Evolutionary conservation across 1,140 invertebrate genomes (phyloP).

Genomic region (Drosophila malerkotliana): DNA sequence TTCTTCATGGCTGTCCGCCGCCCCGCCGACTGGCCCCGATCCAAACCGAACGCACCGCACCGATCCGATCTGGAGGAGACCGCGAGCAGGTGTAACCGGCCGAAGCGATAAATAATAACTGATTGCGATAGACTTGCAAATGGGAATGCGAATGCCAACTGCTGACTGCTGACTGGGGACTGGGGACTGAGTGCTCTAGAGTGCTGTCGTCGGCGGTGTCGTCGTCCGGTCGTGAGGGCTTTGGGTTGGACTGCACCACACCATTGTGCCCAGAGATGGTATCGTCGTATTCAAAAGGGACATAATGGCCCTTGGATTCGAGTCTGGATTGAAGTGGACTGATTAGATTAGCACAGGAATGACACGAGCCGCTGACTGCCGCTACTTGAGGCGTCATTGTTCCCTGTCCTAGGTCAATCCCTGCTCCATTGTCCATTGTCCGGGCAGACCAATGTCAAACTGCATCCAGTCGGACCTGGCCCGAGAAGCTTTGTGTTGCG

Average conservation of each 20-base stretch:
- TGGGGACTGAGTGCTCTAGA: constrained; percentile 1
- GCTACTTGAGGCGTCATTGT: constrained; percentile 17
- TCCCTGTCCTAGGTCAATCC: constrained; percentile 7
- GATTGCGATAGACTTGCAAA: constrained; percentile 65
- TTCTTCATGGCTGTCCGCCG: constrained; percentile 60
- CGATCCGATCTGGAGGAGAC: constrained; percentile 8
- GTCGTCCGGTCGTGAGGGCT: constrained; percentile 54
- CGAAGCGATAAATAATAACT: constrained; percentile 76
- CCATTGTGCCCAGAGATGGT: constrained; percentile 16
- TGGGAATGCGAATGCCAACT: constrained; percentile 24
- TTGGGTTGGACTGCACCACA: not conserved
- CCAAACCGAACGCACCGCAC: not conserved
- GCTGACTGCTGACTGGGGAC: not conserved
- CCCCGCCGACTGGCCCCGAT: not conserved
- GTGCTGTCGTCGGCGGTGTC: constrained; percentile 19
- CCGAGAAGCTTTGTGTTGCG: constrained; percentile 38
- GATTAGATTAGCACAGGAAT: constrained; percentile 63
- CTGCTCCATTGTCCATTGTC: constrained; percentile 12
- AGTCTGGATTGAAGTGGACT: constrained; percentile 46
- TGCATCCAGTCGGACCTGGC: not conserved
- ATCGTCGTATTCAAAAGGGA: constrained; percentile 51
- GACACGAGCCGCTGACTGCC: constrained; percentile 39
- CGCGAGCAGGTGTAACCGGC: constrained; percentile 62
- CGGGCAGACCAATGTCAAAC: constrained; percentile 18
- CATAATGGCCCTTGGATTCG: constrained; percentile 31